These are phyloP conservation scores for Platycercus adscitus DNA, from an alignment of 2,113 vertebrate genomes.

Conservation along the genomic window DNA sequence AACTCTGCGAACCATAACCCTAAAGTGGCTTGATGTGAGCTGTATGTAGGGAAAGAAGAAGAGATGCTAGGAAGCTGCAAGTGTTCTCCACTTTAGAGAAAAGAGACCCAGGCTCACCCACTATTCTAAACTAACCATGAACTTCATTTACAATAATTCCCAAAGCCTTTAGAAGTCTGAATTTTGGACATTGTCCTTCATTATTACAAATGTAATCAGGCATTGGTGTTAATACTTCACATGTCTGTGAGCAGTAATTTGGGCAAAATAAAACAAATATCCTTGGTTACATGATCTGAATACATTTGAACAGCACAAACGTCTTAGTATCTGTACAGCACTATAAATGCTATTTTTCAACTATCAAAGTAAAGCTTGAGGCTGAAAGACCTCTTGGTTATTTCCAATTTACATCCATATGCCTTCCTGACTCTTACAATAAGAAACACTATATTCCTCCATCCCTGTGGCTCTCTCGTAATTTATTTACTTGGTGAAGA, in stretches of 20 bases:
- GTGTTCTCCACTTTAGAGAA: background rate
- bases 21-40: background rate
- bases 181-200: background rate
- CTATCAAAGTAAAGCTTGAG: slow-evolving; percentile 24
- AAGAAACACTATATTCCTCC: background rate
- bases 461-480: slow-evolving; percentile 15
- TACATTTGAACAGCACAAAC: background rate
- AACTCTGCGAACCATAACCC: background rate
- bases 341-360: background rate
- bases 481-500: slow-evolving; percentile 57
- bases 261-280: background rate
- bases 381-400: slow-evolving; percentile 17
- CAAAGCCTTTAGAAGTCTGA: background rate
- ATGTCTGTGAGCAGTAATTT: background rate
- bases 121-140: background rate
- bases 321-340: background rate
- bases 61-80: background rate
- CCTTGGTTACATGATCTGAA: background rate
- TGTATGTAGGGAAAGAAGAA: background rate
- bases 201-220: background rate
- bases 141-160: background rate
- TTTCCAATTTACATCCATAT: slow-evolving; percentile 35
- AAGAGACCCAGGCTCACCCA: background rate
- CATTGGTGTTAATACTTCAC: background rate
- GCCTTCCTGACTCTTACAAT: slow-evolving; percentile 12